Evolutionary conservation across 2,797 vertebrate genomes (phyloP).

Genomic region (Gymnoscopelus microlampas): DNA sequence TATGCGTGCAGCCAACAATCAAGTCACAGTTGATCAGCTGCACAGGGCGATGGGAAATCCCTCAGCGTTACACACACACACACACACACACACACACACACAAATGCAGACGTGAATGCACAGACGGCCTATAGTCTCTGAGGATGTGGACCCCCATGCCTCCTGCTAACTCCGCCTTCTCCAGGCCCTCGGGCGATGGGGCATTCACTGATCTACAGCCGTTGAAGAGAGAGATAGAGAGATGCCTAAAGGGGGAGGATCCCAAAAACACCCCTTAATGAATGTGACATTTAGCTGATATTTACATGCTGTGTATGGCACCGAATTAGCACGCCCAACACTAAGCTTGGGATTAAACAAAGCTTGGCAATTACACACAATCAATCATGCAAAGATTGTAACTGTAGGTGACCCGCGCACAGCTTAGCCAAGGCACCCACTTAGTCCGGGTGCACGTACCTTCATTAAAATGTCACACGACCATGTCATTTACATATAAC

Average conservation of each 20-base stretch:
- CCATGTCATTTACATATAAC: slow-evolving; percentile 61
- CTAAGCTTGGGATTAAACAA: slow-evolving; percentile 79
- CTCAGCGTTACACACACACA: slow-evolving; percentile 5
- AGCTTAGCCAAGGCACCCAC: slow-evolving; percentile 62
- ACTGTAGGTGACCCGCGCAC: slow-evolving; percentile 64
- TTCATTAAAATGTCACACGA: slow-evolving; percentile 70
- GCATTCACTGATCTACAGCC: slow-evolving; percentile 53
- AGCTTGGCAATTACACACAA: slow-evolving; percentile 75
- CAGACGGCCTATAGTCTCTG: slow-evolving; percentile 37
- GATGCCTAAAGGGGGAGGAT: slow-evolving; percentile 34
- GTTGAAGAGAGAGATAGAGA: slow-evolving; percentile 25
- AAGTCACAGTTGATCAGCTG: slow-evolving; percentile 59
- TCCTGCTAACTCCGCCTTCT: slow-evolving; percentile 2
- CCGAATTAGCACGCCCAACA: slow-evolving; percentile 73
- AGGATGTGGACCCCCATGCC: slow-evolving; percentile 42
- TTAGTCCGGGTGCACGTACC: slow-evolving; percentile 37
- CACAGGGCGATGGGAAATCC: slow-evolving; percentile 26
- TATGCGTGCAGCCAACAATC: slow-evolving; percentile 52
- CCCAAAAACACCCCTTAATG: slow-evolving; percentile 73
- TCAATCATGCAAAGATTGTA: slow-evolving; percentile 68
- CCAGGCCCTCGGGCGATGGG: slow-evolving; percentile 43
- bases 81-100: slow-evolving; percentile 9
- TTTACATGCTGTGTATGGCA: slow-evolving; percentile 75
- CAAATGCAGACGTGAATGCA: slow-evolving; percentile 13
- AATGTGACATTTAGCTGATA: slow-evolving; percentile 86